Conservation (phyloP, 2,797 vertebrate genomes). For the Loriculus beryllinus region DNA sequence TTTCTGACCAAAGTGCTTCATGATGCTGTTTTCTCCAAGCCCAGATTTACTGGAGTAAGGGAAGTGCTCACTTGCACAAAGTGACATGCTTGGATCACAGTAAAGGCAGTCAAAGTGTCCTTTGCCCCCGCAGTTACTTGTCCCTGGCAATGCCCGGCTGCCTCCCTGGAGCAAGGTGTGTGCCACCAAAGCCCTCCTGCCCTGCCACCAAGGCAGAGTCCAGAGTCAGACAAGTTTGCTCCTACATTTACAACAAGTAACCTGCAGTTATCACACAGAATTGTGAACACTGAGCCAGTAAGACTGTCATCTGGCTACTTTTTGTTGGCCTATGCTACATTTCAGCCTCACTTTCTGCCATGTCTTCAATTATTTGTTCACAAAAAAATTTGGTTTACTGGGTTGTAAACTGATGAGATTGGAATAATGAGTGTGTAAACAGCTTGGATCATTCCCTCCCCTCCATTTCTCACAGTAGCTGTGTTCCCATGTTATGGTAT, state of each 20-base stretch:
- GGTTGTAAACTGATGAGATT: not conserved
- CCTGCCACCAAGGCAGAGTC: not conserved
- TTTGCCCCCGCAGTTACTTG: not conserved
- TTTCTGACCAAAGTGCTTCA: not conserved
- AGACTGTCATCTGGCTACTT: not conserved
- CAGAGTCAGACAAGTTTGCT: accelerated
- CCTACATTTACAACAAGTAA: not conserved
- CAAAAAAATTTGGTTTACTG: not conserved
- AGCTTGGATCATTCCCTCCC: not conserved
- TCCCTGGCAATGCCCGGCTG: not conserved
- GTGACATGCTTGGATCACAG: not conserved
- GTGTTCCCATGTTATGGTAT: not conserved
- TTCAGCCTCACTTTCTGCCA: not conserved
- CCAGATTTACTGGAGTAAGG: not conserved
- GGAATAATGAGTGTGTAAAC: not conserved
- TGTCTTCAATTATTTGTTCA: not conserved
- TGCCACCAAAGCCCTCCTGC: not conserved
- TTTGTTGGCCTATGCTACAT: not conserved
- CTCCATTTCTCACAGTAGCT: not conserved
- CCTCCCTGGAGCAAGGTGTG: not conserved
- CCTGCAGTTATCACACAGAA: not conserved
- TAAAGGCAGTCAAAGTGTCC: not conserved
- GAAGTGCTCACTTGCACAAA: accelerated
- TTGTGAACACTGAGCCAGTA: not conserved
- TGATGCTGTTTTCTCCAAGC: not conserved